These are phyloP conservation scores for Enteromius fasciolatus DNA, from an alignment of 2,797 vertebrate genomes.

Conservation along the genomic window DNA sequence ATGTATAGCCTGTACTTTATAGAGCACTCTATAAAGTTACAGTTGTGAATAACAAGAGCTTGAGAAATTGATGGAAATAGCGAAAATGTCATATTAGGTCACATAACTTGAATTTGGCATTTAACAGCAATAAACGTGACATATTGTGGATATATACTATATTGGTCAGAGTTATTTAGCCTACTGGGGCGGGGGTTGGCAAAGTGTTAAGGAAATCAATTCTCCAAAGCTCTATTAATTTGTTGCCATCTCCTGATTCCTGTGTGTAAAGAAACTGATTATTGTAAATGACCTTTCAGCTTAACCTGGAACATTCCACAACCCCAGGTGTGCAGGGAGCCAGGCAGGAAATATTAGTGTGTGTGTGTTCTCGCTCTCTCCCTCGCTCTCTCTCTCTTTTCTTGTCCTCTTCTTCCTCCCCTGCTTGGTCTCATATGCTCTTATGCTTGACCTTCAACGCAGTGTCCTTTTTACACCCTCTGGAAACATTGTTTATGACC, in stretches of 20 bases:
- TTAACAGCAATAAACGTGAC: neutral
- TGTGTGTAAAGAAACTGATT: slow-evolving; percentile 25
- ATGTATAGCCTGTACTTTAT: neutral
- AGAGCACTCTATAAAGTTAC: neutral
- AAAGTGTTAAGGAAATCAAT: slow-evolving; percentile 16
- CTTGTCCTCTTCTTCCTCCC: neutral
- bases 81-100: neutral
- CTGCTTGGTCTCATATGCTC: neutral
- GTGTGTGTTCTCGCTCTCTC: no score
- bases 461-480: slow-evolving; percentile 21
- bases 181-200: neutral
- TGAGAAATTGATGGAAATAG: neutral
- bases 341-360: slow-evolving; percentile 37
- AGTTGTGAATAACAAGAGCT: neutral
- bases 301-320: slow-evolving; percentile 45
- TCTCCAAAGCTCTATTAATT: neutral
- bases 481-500: slow-evolving; percentile 6
- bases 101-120: neutral
- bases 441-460: slow-evolving; percentile 5
- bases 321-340: slow-evolving; percentile 44
- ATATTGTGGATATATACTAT: neutral
- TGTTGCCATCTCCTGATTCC: slow-evolving; percentile 17
- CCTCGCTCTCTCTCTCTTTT: neutral
- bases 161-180: neutral
- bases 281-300: slow-evolving; percentile 44